These are phyloP conservation scores for Capromys pilorides DNA, from an alignment of 2,797 vertebrate genomes.

Conservation along the genomic window DNA sequence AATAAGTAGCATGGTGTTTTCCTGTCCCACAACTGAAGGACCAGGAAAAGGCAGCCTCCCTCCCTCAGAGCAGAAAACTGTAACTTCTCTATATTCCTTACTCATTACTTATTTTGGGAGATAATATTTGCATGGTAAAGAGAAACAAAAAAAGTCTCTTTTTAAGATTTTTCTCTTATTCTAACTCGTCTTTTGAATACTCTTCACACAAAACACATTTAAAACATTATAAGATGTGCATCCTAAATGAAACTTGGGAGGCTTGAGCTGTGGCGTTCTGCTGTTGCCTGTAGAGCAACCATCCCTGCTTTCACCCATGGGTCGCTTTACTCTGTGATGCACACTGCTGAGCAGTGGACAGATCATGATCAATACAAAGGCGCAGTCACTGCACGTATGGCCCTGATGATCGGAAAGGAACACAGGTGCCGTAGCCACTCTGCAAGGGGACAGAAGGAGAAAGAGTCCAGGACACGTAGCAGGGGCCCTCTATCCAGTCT, in stretches of 20 bases:
- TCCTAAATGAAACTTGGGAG: background rate
- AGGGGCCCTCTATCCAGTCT: background rate
- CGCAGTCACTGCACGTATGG: background rate
- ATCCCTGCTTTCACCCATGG: background rate
- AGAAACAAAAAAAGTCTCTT: background rate
- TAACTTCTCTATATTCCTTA: background rate
- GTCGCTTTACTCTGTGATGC: accelerated
- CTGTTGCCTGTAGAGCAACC: background rate
- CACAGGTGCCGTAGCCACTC: background rate
- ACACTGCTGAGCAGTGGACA: background rate
- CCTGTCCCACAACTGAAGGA: background rate
- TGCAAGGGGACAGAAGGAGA: background rate
- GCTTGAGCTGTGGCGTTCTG: background rate
- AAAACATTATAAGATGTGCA: background rate
- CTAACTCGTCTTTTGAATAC: background rate
- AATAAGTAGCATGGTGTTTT: background rate
- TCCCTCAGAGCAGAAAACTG: background rate
- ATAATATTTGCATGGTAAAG: background rate
- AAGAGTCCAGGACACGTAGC: background rate
- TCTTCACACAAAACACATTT: background rate
- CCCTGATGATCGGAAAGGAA: background rate
- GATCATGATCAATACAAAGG: background rate
- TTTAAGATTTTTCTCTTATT: background rate
- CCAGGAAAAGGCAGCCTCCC: background rate
- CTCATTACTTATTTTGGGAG: background rate